Evolutionary conservation across 2,113 vertebrate genomes (phyloP).

Genomic region (Noturus placidus): DNA sequence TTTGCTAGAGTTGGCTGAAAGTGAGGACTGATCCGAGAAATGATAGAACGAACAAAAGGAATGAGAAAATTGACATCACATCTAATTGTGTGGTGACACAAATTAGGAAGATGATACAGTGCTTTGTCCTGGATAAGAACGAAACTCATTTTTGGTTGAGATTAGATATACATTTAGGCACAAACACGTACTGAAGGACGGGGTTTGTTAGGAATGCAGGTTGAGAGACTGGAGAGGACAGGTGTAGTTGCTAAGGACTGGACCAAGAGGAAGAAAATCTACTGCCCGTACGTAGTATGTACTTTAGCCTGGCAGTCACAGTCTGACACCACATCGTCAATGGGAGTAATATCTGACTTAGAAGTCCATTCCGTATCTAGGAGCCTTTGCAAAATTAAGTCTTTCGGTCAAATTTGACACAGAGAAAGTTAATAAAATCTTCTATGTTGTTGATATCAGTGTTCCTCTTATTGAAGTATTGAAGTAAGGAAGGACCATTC

Average conservation of each 20-base stretch:
- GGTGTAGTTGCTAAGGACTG: neutral
- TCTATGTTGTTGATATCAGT: neutral
- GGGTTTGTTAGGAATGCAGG: neutral
- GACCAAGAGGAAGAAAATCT: neutral
- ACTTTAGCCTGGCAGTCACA: neutral
- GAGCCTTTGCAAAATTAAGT: neutral
- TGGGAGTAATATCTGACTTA: neutral
- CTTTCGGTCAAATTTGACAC: neutral
- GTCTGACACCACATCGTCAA: neutral
- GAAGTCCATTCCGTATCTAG: neutral
- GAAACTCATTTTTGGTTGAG: neutral
- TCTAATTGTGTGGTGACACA: constrained; percentile 26
- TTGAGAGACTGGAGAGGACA: neutral
- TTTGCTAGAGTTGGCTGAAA: constrained; percentile 36
- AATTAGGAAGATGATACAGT: constrained; percentile 32
- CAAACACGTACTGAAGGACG: neutral
- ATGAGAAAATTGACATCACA: constrained; percentile 22
- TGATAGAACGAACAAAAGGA: constrained; percentile 35
- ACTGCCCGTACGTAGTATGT: neutral
- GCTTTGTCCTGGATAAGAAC: neutral
- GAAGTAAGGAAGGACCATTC: neutral
- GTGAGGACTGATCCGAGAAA: constrained; percentile 32
- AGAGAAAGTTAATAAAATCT: neutral
- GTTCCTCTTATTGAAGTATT: neutral
- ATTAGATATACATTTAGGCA: neutral